Percentiles rank a stretch among this genome's conserved stretches.
These are phyloP conservation scores for Archips xylosteana DNA, from an alignment of 2,888 invertebrate species.

Conservation along the genomic window DNA sequence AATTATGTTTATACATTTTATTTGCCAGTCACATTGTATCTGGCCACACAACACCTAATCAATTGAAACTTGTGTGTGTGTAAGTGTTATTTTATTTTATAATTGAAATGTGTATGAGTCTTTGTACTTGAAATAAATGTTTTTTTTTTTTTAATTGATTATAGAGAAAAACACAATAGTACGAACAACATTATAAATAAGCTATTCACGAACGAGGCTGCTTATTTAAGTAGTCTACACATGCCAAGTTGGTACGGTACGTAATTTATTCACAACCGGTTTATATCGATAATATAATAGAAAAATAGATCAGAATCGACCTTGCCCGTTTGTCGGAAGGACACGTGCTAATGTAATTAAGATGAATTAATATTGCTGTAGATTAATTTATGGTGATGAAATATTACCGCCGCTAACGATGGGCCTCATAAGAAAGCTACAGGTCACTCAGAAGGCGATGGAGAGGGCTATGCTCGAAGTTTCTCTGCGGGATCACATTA, in stretches of 20 bases:
- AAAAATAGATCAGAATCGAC: constrained; percentile 7
- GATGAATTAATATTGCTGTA: constrained; percentile 5
- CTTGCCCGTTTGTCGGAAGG: constrained; percentile 6
- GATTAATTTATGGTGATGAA: not conserved
- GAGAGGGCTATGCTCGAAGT: no score
- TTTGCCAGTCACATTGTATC: not conserved
- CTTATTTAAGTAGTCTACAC: constrained; percentile 14
- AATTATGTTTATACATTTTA: not conserved
- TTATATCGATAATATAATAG: constrained; percentile 3
- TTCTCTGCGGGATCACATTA: no score
- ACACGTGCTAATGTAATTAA: constrained; percentile 11
- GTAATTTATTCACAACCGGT: constrained; percentile 25
- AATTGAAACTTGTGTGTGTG: no score
- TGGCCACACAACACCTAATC: no score
- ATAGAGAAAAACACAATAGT: constrained; percentile 9
- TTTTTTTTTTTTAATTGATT: no score
- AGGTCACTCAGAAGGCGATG: not conserved
- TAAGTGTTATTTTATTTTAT: no score
- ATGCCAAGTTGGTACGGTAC: constrained; percentile 2
- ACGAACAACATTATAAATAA: constrained; percentile 18
- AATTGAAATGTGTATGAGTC: no score
- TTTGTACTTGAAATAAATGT: no score
- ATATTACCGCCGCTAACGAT: no score
- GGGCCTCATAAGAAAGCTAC: not conserved
- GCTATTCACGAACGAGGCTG: not conserved